phyloP scores from a whole-genome alignment of 2,888 invertebrate species.

The Smittia sp. region DNA sequence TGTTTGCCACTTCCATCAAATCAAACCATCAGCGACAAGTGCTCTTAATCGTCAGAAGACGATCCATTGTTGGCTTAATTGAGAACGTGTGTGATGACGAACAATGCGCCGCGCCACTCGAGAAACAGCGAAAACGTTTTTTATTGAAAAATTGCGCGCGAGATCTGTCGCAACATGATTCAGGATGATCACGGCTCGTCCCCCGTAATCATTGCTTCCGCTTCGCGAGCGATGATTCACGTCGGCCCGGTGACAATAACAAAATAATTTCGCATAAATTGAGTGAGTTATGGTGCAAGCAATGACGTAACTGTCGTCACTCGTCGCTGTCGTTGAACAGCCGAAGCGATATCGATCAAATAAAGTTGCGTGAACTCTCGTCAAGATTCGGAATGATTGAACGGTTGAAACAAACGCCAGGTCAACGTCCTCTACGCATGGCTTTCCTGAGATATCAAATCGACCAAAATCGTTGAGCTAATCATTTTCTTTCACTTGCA shows the following conservation, averaged over 20 bases:
- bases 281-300: not conserved
- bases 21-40: not conserved
- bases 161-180: not conserved
- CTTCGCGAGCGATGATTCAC: not conserved
- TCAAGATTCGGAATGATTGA: not conserved
- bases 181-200: not conserved
- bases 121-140: not conserved
- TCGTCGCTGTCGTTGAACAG: not conserved
- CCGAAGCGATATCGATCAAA: not conserved
- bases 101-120: not conserved
- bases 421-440: not conserved
- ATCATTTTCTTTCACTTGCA: slow-evolving; percentile 20
- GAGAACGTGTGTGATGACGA: not conserved
- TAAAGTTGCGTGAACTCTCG: not conserved
- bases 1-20: not conserved
- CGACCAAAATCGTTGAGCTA: not conserved
- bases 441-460: not conserved
- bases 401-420: not conserved
- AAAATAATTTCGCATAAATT: not conserved
- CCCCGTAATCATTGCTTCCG: not conserved
- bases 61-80: not conserved
- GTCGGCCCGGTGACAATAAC: not conserved
- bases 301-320: not conserved
- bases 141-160: not conserved
- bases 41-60: not conserved